phyloP scores from a whole-genome alignment of 2,888 invertebrate species.

The Caenorhabditis sp. region DNA sequence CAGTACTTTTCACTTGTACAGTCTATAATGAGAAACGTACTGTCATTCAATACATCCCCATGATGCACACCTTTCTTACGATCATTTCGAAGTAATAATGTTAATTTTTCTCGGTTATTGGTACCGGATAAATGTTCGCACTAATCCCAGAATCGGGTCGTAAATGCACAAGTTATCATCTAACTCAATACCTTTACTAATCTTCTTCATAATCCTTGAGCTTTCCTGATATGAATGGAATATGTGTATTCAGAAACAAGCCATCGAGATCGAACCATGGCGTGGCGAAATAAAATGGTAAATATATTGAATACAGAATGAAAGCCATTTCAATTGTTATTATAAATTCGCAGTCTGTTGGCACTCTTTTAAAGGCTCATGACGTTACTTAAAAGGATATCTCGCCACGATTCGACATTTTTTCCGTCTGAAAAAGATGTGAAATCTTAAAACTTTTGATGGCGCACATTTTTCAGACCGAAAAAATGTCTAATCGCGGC shows the following conservation, averaged over 20 bases:
- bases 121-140: slow-evolving; percentile 42
- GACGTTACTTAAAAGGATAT: no score
- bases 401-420: no score
- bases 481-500: no score
- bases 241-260: background rate
- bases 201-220: no score
- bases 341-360: no score
- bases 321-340: background rate
- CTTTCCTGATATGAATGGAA: background rate
- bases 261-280: background rate
- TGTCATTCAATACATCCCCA: slow-evolving; percentile 1
- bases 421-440: no score
- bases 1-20: slow-evolving; percentile 26
- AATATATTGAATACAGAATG: background rate
- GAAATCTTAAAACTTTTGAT: no score
- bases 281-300: slow-evolving; percentile 42
- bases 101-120: slow-evolving; percentile 42
- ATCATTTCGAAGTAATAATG: slow-evolving; percentile 55
- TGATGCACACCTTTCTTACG: slow-evolving; percentile 34
- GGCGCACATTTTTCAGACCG: no score
- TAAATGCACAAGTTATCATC: background rate
- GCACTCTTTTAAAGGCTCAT: no score
- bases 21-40: slow-evolving; percentile 3
- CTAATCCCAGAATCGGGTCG: background rate
- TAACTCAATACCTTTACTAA: background rate